Conservation (phyloP, 2,888 invertebrate species). For the Anthoptus insignis region DNA sequence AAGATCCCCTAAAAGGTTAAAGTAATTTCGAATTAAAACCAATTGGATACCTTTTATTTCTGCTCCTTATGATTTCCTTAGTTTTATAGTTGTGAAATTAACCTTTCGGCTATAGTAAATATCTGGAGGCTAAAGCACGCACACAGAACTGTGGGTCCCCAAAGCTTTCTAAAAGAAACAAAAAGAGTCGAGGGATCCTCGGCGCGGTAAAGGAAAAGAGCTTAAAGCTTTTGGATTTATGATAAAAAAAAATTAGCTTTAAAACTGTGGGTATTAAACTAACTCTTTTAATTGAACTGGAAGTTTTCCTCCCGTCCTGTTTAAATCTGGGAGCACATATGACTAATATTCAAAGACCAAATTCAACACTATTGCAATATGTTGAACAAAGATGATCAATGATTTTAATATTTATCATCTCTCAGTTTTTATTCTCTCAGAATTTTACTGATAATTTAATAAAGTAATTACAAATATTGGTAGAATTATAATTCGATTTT, state of each 20-base stretch:
- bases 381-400: not conserved
- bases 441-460: too few species aligned
- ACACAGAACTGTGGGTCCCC: slow-evolving; percentile 1
- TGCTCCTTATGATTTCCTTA: too few species aligned
- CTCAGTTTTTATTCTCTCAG: too few species aligned
- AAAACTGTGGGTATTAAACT: slow-evolving; percentile 20
- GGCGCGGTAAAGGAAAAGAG: slow-evolving; percentile 4
- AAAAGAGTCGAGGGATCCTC: slow-evolving; percentile 16
- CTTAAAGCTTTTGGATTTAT: slow-evolving; percentile 30
- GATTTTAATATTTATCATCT: too few species aligned
- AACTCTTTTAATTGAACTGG: slow-evolving; percentile 35
- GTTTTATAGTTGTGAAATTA: too few species aligned
- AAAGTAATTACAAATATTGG: too few species aligned
- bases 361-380: not conserved
- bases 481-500: too few species aligned
- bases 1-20: too few species aligned
- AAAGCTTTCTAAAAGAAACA: slow-evolving; percentile 10
- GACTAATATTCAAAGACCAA: slow-evolving; percentile 15
- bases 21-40: too few species aligned
- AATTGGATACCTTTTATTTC: too few species aligned
- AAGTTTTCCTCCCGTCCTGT: slow-evolving; percentile 15
- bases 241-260: slow-evolving; percentile 29
- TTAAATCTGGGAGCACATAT: slow-evolving; percentile 10
- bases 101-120: too few species aligned
- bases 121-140: not conserved